Base-by-base conservation (phyloP, 2,113 vertebrate genomes). In the Grallaria varia region DNA sequence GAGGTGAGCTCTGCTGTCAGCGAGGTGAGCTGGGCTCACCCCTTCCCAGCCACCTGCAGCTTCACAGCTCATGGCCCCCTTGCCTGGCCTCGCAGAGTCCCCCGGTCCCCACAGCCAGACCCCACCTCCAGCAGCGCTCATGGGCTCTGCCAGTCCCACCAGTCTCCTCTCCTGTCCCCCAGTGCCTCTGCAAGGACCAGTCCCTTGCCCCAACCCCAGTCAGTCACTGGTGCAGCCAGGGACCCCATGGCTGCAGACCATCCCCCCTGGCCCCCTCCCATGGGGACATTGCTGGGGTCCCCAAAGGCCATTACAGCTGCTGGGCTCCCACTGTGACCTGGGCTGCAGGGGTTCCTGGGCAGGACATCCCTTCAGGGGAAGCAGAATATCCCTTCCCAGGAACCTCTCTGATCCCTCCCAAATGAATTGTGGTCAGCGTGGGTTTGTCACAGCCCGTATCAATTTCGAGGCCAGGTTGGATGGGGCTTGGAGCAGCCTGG, bases 371-470 rank as follows among this genome's bases (percentile, higher is more conserved):
- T 40, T 73, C 27, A n/a, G 5, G 30, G 50, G 39, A 73, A 14
- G 30, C 8, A 42, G 69, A 9, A n/a, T 17, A 74, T 74, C 71
- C 31, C 23, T 74, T 74, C 18, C 72, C 27, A 5, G 20, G 55
- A 21, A 9, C 35, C 28, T 2, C 7, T 6, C 53, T 45, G 60
- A 17, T 31, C 62, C 40, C 23, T 60, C 45, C 44, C 24, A 2
- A 8, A 21, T 10, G 9, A n/a, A 15, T 40, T 1, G 1, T 1
- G 0, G 10, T 40, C 30, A 11, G 18, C 2, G 4, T 0, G 2
- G 11, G 5, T 67, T 67, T 21, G 12, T 31, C 0, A 0, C 25
- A 12, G 39, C 31, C 75, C n/a, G 3, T 2, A 9, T 11, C 2
- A 16, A 27, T 75, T n/a, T 35, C 1, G 1, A 68, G 45, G 62